A percentile compares a stretch with the other conserved stretches of the same genome.
Evolutionary conservation across 2,113 vertebrate genomes (phyloP).

Genomic region (Spizaetus ornatus): DNA sequence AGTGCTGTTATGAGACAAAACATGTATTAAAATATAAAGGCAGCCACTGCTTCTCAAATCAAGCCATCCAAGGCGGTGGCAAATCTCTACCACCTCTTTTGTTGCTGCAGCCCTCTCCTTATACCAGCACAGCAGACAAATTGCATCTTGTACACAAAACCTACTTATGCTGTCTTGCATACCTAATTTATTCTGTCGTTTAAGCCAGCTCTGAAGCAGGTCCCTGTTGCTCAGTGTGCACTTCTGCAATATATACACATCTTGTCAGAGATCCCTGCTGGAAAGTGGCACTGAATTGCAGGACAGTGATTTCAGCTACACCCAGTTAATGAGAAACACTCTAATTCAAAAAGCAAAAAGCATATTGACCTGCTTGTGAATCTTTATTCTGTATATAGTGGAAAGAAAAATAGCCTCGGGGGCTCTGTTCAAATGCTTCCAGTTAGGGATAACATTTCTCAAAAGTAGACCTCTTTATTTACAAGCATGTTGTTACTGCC

Average conservation of each 20-base stretch:
- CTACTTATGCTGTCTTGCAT: neutral
- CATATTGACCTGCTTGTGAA: conserved; percentile 19
- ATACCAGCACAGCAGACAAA: neutral
- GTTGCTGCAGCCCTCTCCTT: neutral
- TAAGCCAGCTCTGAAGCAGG: neutral
- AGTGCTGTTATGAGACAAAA: neutral
- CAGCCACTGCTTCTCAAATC: neutral
- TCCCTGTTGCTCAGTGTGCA: neutral
- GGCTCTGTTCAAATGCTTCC: conserved; percentile 8
- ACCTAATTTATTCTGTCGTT: neutral
- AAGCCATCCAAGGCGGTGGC: neutral
- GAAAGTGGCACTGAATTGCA: neutral
- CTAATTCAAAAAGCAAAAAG: neutral
- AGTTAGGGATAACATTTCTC: conserved; percentile 47
- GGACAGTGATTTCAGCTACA: conserved; percentile 3
- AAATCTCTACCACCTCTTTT: neutral
- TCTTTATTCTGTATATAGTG: neutral
- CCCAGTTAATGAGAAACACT: conserved; percentile 54
- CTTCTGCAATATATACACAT: neutral
- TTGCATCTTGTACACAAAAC: neutral
- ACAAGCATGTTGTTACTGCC: conserved; percentile 67
- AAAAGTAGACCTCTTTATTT: conserved; percentile 57
- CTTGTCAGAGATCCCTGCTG: neutral
- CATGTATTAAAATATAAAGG: neutral
- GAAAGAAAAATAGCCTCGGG: conserved; percentile 28